Evolutionary conservation across 2,113 vertebrate genomes (phyloP), one percentile per base, ranked within the genome.

Genomic region (Grammomys dolichurus): DNA sequence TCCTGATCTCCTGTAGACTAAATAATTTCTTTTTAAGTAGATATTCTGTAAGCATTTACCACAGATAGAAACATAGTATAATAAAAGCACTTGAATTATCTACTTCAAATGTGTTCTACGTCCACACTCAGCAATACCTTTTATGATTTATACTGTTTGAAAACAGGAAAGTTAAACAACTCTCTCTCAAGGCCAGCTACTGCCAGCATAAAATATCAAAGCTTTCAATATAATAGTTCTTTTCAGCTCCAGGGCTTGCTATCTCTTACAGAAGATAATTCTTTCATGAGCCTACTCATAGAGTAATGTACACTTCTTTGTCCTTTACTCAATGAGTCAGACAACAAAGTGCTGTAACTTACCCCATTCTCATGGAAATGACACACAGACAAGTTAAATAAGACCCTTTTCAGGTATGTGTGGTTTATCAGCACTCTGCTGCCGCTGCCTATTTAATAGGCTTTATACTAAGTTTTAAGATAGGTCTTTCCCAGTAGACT

Each of bases 171-270:
- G 93, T 97, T 96, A 96, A 97, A 95, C 92, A 96, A 96, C 36
- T 97, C 85, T 94, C 77, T 95, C 75, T 97, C 96, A 97, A 98
- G 96, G 96, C 78, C 89, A 97, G 80, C 82, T 87, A 97, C 63
- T 91, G 91, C 95, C 75, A 97, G 91, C n/a, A 97, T 51, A 95
- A 95, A 96, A 97, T 96, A 96, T 97, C 97, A 97, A 97, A 97
- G 97, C 97, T 95, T 96, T 97, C 92, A 96, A 96, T 91, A 77
- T 95, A 97, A 97, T 95, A 96, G 96, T 93, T 94, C 96, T 97
- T 96, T 97, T 96, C 95, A 98, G 0, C 65, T 97, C 82, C 96
- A 97, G 75, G 87, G 91, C 92, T 94, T 96, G 96, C 96, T 97
- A 95, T 98, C 97, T 96, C 87, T 89, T 96, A 5, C 67, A 97